phyloP scores from a whole-genome alignment of 2,888 invertebrate genomes.

The Arrhopalites spinosus region DNA sequence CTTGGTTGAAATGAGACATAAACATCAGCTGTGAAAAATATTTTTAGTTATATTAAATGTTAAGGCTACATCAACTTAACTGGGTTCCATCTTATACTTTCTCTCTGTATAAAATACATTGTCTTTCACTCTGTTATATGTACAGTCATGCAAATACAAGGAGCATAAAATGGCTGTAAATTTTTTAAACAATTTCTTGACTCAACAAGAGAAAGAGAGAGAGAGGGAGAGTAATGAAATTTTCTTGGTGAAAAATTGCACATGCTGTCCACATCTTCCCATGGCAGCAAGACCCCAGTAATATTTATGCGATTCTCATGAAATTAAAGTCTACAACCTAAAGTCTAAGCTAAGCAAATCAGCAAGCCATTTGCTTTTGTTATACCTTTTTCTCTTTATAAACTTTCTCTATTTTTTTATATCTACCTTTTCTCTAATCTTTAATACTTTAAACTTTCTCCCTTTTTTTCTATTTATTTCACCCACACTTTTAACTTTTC shows the following conservation, averaged over 20 bases:
- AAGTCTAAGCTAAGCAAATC: too few relatives aligned
- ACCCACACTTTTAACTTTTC: too few relatives aligned
- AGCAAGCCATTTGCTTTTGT: too few relatives aligned
- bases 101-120: too few relatives aligned
- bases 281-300: not conserved
- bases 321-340: too few relatives aligned
- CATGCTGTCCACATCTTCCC: not conserved
- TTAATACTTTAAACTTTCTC: too few relatives aligned
- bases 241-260: constrained; percentile 3
- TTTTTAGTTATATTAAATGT: constrained; percentile 28
- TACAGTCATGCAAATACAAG: not conserved
- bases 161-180: constrained; percentile 7
- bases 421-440: not conserved
- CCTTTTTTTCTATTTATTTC: too few relatives aligned
- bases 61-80: constrained; percentile 6
- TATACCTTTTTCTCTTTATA: too few relatives aligned
- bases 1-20: constrained; percentile 34
- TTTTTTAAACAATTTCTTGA: not conserved
- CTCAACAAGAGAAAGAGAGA: not conserved
- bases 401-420: too few relatives aligned
- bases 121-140: too few relatives aligned
- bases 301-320: too few relatives aligned
- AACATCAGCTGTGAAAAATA: constrained; percentile 31
- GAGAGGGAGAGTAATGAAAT: not conserved
- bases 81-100: too few relatives aligned